These are phyloP conservation scores for Haemorhous mexicanus DNA, from an alignment of 2,113 vertebrate genomes.

Conservation along the genomic window DNA sequence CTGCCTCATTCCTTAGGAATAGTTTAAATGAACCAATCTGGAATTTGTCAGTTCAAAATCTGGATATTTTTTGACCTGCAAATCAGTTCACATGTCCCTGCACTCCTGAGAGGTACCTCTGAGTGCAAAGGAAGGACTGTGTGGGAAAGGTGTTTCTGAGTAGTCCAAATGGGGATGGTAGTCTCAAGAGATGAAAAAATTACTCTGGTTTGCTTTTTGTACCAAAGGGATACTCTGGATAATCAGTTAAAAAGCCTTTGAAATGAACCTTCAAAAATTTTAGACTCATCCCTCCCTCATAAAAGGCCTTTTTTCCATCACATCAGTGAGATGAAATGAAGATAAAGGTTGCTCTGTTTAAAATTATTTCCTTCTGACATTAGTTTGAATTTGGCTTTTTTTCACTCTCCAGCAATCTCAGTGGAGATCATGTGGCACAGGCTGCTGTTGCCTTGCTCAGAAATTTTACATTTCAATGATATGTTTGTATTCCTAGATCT, in stretches of 20 bases:
- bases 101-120: background rate
- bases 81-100: background rate
- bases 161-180: background rate
- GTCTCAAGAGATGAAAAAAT: background rate
- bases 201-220: background rate
- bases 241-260: conserved; percentile 36
- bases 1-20: background rate
- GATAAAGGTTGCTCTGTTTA: conserved; percentile 31
- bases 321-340: conserved; percentile 38
- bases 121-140: background rate
- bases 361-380: conserved; percentile 36
- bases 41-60: background rate
- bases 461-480: conserved; percentile 39
- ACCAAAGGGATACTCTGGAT: conserved; percentile 3
- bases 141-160: background rate
- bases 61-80: background rate
- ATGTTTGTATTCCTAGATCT: conserved; percentile 36
- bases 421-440: background rate
- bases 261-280: conserved; percentile 44
- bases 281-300: background rate
- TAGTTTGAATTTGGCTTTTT: conserved; percentile 36
- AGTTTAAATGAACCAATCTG: background rate
- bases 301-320: conserved; percentile 19
- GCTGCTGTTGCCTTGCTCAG: background rate
- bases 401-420: conserved; percentile 34